Evolutionary conservation across 2,888 invertebrate genomes (phyloP).

Genomic region (Drosophila dives): DNA sequence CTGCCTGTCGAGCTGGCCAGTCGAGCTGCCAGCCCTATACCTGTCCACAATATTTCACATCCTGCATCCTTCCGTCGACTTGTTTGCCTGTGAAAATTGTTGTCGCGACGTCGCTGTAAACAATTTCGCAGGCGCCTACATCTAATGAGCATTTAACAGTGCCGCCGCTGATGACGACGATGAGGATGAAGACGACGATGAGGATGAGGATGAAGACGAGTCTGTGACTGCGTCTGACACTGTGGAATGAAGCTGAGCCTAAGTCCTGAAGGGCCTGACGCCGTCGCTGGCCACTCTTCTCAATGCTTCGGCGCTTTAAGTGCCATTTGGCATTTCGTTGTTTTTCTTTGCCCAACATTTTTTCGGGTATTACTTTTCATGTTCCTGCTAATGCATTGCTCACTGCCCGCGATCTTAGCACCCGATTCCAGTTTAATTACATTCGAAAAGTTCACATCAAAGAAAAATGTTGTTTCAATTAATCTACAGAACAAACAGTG

Average conservation of each 20-base stretch:
- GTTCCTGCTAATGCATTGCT: constrained; percentile 65
- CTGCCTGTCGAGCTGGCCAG: constrained; percentile 1
- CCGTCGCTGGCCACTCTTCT: constrained; percentile 28
- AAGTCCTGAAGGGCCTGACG: constrained; percentile 25
- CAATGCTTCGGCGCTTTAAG: constrained; percentile 55
- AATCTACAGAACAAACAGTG: not conserved
- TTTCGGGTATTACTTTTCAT: constrained; percentile 68
- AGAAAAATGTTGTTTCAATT: not conserved
- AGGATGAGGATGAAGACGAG: constrained; percentile 1
- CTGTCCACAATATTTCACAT: constrained; percentile 65
- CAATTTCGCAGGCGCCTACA: constrained; percentile 82
- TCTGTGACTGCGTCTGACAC: not conserved
- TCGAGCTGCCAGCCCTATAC: constrained; percentile 24
- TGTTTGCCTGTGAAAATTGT: constrained; percentile 83
- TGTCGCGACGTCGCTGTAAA: constrained; percentile 83
- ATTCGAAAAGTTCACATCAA: constrained; percentile 50
- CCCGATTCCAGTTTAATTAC: constrained; percentile 32
- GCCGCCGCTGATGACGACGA: constrained; percentile 30
- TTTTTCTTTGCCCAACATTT: constrained; percentile 53
- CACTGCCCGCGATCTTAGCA: constrained; percentile 23
- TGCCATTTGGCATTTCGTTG: constrained; percentile 56
- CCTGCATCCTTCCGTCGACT: constrained; percentile 75
- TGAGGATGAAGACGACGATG: constrained; percentile 5
- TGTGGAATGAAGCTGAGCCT: constrained; percentile 25
- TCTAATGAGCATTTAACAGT: constrained; percentile 82